Evolutionary conservation across 2,113 vertebrate genomes (phyloP).

Genomic region (Vicugna pacos): DNA sequence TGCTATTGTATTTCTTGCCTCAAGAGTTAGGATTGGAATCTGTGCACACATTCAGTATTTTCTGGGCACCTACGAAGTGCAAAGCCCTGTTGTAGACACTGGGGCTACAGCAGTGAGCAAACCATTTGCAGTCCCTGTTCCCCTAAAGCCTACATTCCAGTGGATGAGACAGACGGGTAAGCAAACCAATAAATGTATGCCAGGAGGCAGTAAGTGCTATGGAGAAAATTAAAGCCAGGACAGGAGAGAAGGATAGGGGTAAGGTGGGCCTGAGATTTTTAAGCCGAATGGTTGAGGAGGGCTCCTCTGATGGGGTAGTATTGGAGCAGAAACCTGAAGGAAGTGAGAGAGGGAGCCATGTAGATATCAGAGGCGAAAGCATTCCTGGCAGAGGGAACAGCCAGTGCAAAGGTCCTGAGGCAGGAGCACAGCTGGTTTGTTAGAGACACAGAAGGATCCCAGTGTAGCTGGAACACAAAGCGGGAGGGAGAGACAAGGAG

Average conservation of each 20-base stretch:
- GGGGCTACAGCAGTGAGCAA: not conserved
- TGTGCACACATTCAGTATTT: not conserved
- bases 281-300: not conserved
- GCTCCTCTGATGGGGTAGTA: not conserved
- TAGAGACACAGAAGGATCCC: not conserved
- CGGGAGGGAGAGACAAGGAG: not conserved
- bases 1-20: not conserved
- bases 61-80: not conserved
- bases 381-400: not conserved
- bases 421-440: not conserved
- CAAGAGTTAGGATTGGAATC: not conserved
- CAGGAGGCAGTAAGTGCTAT: not conserved
- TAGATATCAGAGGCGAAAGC: not conserved
- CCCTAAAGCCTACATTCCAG: not conserved
- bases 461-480: not conserved
- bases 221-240: not conserved
- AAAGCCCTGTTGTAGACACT: not conserved
- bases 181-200: not conserved
- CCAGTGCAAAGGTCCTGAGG: slow-evolving; percentile 37
- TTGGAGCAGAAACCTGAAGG: not conserved
- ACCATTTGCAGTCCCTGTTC: not conserved
- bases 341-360: not conserved
- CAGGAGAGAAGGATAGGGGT: not conserved
- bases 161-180: not conserved
- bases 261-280: not conserved